A percentile compares a stretch with the other conserved stretches of the same genome.
Conservation (phyloP, 2,113 vertebrate genomes). For the Thermophis baileyi region DNA sequence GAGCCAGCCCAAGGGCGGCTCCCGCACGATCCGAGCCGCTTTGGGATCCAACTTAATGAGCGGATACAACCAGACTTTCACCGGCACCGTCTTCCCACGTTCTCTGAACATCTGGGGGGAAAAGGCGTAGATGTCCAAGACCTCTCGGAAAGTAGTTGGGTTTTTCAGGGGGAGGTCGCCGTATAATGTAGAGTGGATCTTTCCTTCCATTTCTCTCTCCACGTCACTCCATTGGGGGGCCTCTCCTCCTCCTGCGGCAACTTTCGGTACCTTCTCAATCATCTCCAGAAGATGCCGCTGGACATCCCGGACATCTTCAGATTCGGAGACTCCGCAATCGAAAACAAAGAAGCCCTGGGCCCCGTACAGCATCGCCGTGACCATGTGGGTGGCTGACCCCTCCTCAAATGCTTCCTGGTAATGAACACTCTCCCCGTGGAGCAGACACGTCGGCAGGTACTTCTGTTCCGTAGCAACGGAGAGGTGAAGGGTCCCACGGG, state of each 20-base stretch:
- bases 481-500: neutral
- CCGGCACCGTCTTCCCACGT: slow-evolving; percentile 41
- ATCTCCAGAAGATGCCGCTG: neutral
- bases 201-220: slow-evolving; percentile 54
- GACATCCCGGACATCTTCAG: neutral
- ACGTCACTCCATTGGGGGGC: neutral
- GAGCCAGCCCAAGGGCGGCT: slow-evolving; percentile 22
- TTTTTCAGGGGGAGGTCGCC: slow-evolving; percentile 52
- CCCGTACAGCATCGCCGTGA: slow-evolving; percentile 44
- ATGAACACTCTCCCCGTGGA: neutral
- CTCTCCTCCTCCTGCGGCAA: neutral
- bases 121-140: slow-evolving; percentile 48
- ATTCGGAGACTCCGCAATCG: neutral
- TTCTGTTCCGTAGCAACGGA: neutral
- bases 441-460: accelerated
- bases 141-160: slow-evolving; percentile 49
- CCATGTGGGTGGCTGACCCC: slow-evolving; percentile 40
- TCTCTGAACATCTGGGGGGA: slow-evolving; percentile 37
- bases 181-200: slow-evolving; percentile 58
- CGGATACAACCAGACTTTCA: slow-evolving; percentile 39
- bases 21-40: slow-evolving; percentile 30
- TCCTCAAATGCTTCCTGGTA: neutral
- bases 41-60: slow-evolving; percentile 37
- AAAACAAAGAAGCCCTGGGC: slow-evolving; percentile 40
- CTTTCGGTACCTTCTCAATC: neutral